A percentile compares a stretch with the other conserved stretches of the same genome.
These are phyloP conservation scores for Caenorhabditis sp. DNA, from an alignment of 2,888 invertebrate genomes.

Conservation along the genomic window DNA sequence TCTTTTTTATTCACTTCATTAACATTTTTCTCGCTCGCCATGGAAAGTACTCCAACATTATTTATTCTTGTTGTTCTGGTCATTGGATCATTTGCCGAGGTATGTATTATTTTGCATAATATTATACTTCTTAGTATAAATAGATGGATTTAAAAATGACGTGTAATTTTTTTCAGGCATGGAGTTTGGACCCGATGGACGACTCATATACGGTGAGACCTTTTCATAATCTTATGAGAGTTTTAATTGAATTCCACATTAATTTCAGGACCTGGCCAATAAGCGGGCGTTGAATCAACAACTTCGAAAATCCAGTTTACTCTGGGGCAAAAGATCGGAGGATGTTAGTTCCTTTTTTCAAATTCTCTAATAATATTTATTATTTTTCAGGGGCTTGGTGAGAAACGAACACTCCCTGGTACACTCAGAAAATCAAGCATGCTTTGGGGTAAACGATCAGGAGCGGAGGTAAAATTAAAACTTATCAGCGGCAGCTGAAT, in stretches of 20 bases:
- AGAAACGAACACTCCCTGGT: background rate
- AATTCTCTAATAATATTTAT: too few species aligned
- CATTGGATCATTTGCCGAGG: background rate
- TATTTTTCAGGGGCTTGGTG: background rate
- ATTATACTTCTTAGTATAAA: too few species aligned
- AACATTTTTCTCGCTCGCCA: background rate
- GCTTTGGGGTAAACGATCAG: background rate
- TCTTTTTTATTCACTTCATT: background rate
- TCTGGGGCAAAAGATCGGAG: slow-evolving; percentile 29
- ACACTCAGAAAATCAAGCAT: background rate
- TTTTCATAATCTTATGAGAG: too few species aligned
- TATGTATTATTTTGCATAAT: background rate
- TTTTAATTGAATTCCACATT: too few species aligned
- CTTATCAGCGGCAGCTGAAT: too few species aligned
- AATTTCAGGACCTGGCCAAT: slow-evolving; percentile 11
- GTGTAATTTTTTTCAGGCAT: background rate
- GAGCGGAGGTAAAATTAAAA: background rate
- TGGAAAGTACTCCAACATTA: background rate
- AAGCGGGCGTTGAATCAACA: slow-evolving; percentile 33
- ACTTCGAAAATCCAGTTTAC: slow-evolving; percentile 34
- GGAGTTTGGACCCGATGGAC: background rate
- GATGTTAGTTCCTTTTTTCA: background rate
- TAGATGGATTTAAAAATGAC: too few species aligned
- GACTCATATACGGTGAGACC: too few species aligned
- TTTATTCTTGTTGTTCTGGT: background rate